A percentile compares a stretch with the other conserved stretches of the same genome.
These are phyloP conservation scores for Prunella fulvescens DNA, from an alignment of 2,113 vertebrate species.

Conservation along the genomic window DNA sequence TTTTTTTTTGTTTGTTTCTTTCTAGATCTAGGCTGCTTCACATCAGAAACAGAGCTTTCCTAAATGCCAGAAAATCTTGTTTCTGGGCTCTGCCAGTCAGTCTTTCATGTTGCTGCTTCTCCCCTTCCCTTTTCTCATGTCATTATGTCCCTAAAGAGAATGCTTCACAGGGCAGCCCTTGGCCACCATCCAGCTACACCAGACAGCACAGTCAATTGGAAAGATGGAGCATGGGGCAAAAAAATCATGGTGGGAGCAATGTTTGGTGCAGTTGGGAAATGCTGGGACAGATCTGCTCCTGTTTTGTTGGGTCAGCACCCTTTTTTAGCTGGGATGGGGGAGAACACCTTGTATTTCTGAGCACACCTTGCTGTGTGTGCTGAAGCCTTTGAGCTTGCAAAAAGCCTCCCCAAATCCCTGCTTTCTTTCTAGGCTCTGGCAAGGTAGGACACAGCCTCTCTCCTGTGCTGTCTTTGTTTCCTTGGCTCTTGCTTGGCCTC, in stretches of 20 bases:
- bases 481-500: neutral
- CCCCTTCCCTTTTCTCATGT: neutral
- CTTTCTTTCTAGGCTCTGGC: neutral
- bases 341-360: neutral
- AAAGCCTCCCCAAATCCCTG: neutral
- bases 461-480: neutral
- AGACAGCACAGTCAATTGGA: fast-evolving
- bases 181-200: neutral
- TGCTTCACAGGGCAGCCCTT: neutral
- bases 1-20: neutral
- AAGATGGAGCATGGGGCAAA: neutral
- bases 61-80: neutral
- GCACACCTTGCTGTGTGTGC: neutral
- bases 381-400: neutral
- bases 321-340: fast-evolving
- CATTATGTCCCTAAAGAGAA: neutral
- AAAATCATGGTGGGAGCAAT: neutral
- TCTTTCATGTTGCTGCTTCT: neutral
- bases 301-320: neutral
- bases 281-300: neutral
- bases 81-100: neutral
- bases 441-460: neutral
- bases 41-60: neutral
- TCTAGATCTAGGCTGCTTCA: neutral
- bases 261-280: neutral